A percentile compares a stretch with the other conserved stretches of the same genome.
Conservation (phyloP, 2,888 invertebrate genomes). For the Sialis fuliginosa region DNA sequence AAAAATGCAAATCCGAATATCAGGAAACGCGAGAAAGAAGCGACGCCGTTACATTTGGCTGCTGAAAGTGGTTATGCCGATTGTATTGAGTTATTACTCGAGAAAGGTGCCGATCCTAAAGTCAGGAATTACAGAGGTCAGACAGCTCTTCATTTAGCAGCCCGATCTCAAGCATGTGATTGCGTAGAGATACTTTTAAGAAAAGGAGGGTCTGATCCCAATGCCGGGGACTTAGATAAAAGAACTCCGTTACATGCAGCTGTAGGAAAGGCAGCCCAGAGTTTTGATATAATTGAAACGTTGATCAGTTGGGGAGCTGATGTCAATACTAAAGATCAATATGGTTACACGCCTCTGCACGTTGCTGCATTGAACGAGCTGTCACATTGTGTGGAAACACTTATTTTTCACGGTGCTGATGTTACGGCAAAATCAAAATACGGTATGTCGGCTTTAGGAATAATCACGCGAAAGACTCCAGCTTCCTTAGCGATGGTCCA, state of each 20-base stretch:
- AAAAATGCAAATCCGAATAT: slow-evolving; percentile 54
- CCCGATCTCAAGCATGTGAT: slow-evolving; percentile 60
- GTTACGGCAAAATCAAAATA: slow-evolving; percentile 78
- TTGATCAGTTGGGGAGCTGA: slow-evolving; percentile 65
- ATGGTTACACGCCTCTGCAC: slow-evolving; percentile 72
- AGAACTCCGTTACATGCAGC: slow-evolving; percentile 70
- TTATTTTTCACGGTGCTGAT: slow-evolving; percentile 73
- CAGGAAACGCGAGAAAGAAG: slow-evolving; percentile 53
- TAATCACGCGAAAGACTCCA: slow-evolving; percentile 73
- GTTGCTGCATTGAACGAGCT: slow-evolving; percentile 73
- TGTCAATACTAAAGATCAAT: slow-evolving; percentile 69
- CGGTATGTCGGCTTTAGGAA: slow-evolving; percentile 69
- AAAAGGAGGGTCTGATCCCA: slow-evolving; percentile 60
- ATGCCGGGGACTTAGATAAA: slow-evolving; percentile 63
- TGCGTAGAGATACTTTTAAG: slow-evolving; percentile 61
- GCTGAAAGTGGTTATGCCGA: slow-evolving; percentile 76
- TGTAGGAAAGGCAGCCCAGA: slow-evolving; percentile 63
- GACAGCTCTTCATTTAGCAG: slow-evolving; percentile 71
- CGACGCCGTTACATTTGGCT: slow-evolving; percentile 68
- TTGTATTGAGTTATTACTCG: slow-evolving; percentile 55
- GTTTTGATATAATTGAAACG: slow-evolving; percentile 64
- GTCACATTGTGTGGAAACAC: slow-evolving; percentile 66
- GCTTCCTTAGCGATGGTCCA: slow-evolving; percentile 69
- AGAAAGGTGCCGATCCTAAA: slow-evolving; percentile 58
- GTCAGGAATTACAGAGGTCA: slow-evolving; percentile 62